phyloP scores from a whole-genome alignment of 2,797 vertebrate species.

The Acrossocheilus wenchowensis region DNA sequence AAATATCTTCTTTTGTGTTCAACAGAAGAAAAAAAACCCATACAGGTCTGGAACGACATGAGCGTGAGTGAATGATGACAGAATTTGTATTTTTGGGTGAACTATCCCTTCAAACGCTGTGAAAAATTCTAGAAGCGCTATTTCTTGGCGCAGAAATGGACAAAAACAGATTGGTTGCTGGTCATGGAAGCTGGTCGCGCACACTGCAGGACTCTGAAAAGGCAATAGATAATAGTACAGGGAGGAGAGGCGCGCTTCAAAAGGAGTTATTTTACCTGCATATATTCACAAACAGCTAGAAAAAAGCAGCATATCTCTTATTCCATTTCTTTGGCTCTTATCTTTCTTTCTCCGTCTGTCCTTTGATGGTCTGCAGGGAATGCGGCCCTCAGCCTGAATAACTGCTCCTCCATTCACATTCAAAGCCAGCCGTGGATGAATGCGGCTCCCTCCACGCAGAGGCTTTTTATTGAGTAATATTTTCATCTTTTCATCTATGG shows the following conservation, averaged over 20 bases:
- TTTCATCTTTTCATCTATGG: constrained; percentile 49
- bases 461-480: constrained; percentile 44
- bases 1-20: not conserved
- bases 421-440: constrained; percentile 21
- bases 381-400: constrained; percentile 14
- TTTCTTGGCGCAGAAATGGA: not conserved
- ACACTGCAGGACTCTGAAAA: not conserved
- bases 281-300: constrained; percentile 23
- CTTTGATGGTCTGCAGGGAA: constrained; percentile 44
- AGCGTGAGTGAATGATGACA: not conserved
- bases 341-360: not conserved
- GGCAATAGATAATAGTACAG: constrained; percentile 35
- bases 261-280: constrained; percentile 48
- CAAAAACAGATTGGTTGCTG: not conserved
- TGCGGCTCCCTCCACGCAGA: constrained; percentile 3
- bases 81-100: not conserved
- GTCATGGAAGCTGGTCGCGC: not conserved
- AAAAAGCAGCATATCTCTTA: constrained; percentile 18
- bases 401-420: constrained; percentile 42
- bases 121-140: not conserved
- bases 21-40: not conserved
- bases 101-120: not conserved
- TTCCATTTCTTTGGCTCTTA: constrained; percentile 5
- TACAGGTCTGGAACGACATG: not conserved
- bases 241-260: constrained; percentile 31